Conservation (phyloP, 2,888 invertebrate species). For the Eilema sororculum region DNA sequence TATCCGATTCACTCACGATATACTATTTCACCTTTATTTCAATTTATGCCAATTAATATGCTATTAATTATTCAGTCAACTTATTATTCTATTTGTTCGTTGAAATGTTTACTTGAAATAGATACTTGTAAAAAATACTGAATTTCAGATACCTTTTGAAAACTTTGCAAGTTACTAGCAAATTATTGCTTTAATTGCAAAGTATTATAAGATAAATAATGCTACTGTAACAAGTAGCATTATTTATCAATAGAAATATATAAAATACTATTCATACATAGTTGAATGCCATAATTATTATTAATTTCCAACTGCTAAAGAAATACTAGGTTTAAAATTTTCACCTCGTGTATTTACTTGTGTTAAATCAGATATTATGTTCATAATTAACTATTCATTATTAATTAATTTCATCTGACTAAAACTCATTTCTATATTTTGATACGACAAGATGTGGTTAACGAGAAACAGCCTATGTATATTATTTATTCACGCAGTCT, state of each 20-base stretch:
- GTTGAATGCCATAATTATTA: background rate
- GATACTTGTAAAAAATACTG: background rate
- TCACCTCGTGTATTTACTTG: background rate
- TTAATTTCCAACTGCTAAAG: background rate
- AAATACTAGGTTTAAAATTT: background rate
- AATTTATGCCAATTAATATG: slow-evolving; percentile 40
- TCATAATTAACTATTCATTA: no score
- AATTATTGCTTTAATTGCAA: no score
- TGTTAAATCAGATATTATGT: background rate
- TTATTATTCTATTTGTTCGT: slow-evolving; percentile 5
- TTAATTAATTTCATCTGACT: background rate
- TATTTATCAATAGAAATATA: background rate
- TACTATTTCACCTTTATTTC: slow-evolving; percentile 53
- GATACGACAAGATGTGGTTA: background rate
- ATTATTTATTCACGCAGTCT: slow-evolving; percentile 24
- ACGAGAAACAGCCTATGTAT: slow-evolving; percentile 11
- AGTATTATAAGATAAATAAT: no score
- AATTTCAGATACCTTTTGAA: background rate
- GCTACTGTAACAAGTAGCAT: no score
- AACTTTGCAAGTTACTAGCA: no score
- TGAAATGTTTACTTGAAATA: slow-evolving; percentile 2
- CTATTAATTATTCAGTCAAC: slow-evolving; percentile 29
- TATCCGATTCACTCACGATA: slow-evolving; percentile 64
- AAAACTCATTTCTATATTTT: background rate
- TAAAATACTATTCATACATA: background rate